Evolutionary conservation across 1,140 invertebrate species (phyloP).

Genomic region (Drosophila melanica): DNA sequence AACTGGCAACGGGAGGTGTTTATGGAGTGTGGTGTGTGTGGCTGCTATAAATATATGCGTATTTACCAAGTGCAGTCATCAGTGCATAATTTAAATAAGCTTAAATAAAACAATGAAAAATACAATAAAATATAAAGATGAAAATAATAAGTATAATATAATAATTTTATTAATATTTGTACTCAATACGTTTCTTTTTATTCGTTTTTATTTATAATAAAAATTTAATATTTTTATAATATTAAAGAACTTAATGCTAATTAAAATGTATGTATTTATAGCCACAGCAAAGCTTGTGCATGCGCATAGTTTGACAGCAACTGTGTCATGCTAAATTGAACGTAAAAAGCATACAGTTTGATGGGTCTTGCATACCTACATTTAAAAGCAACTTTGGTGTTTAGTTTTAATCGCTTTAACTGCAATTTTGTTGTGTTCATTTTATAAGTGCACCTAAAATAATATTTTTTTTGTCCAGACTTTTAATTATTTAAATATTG

Average conservation of each 20-base stretch:
- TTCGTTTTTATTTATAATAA: too few relatives aligned
- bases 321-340: slow-evolving; percentile 2
- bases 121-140: neutral
- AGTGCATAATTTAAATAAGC: neutral
- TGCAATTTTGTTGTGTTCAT: too few relatives aligned
- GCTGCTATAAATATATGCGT: slow-evolving; percentile 28
- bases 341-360: neutral
- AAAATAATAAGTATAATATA: too few relatives aligned
- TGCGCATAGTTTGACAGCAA: slow-evolving; percentile 16
- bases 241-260: neutral
- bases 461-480: too few relatives aligned
- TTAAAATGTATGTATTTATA: neutral
- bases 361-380: neutral
- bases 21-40: neutral
- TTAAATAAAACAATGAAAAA: neutral
- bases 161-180: neutral
- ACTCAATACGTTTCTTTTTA: neutral
- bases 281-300: slow-evolving; percentile 6
- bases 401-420: neutral
- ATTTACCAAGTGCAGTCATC: slow-evolving; percentile 25
- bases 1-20: neutral
- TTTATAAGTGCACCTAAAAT: too few relatives aligned
- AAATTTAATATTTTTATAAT: neutral
- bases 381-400: neutral
- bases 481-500: too few relatives aligned